A percentile compares a stretch with the other conserved stretches of the same genome.
phyloP scores from a whole-genome alignment of 2,113 vertebrate genomes.

The Siniperca knerii region DNA sequence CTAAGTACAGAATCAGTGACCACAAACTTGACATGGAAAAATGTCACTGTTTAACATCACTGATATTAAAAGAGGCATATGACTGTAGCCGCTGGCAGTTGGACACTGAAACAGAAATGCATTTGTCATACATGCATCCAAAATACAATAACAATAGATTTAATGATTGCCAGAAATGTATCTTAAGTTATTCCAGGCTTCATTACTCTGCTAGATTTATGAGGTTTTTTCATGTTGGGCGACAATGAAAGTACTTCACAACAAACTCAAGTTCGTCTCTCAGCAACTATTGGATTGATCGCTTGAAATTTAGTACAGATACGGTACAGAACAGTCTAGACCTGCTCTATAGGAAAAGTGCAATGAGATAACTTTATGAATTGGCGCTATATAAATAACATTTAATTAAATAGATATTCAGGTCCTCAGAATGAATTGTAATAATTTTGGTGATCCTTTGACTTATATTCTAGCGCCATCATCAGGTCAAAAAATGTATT shows the following conservation, averaged over 20 bases:
- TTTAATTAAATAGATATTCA: too few relatives aligned
- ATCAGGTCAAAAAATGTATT: not conserved
- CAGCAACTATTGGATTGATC: not conserved
- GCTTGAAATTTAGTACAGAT: not conserved
- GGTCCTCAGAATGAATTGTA: too few relatives aligned
- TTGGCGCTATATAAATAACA: too few relatives aligned
- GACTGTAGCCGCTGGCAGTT: not conserved
- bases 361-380: too few relatives aligned
- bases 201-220: not conserved
- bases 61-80: not conserved
- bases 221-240: not conserved
- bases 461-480: not conserved
- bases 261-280: not conserved
- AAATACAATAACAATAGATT: not conserved
- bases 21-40: not conserved
- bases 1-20: not conserved
- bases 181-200: conserved; percentile 11
- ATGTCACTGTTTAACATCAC: conserved; percentile 6
- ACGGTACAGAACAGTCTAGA: not conserved
- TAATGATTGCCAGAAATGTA: not conserved
- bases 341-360: too few relatives aligned
- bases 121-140: conserved; percentile 1
- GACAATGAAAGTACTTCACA: not conserved
- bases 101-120: not conserved
- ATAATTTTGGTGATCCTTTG: not conserved